Conservation (phyloP, 2,797 vertebrate species). For the Melanotaenia maccullochi region DNA sequence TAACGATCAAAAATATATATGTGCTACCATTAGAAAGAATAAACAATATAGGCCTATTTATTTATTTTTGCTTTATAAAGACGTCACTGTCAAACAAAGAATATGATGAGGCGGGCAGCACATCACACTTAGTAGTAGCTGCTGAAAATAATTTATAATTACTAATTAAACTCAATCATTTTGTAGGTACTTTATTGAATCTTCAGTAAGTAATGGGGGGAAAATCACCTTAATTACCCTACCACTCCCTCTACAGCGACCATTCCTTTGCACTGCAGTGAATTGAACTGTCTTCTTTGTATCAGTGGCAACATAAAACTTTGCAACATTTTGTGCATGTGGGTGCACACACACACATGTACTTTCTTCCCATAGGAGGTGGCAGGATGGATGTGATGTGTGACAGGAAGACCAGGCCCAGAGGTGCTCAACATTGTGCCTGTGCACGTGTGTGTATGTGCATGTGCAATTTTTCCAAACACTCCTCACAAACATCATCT, state of each 20-base stretch:
- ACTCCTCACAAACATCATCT: slow-evolving; percentile 60
- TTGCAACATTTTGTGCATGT: background rate
- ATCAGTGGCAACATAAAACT: too few relatives aligned
- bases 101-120: background rate
- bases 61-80: background rate
- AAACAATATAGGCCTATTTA: background rate
- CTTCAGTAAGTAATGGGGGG: background rate
- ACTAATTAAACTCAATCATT: background rate
- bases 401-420: slow-evolving; percentile 48
- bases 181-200: background rate
- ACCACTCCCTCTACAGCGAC: slow-evolving; percentile 16
- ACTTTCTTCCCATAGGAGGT: slow-evolving; percentile 15
- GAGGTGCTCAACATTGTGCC: slow-evolving; percentile 21
- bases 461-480: slow-evolving; percentile 28
- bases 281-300: background rate
- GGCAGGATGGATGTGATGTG: slow-evolving; percentile 46
- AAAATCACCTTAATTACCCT: slow-evolving; percentile 11
- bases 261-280: background rate
- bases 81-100: slow-evolving; percentile 26
- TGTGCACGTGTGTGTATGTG: slow-evolving; percentile 11
- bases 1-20: slow-evolving; percentile 1
- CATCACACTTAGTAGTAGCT: background rate
- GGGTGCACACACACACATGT: background rate
- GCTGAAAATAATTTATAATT: slow-evolving; percentile 2
- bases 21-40: background rate